Conservation (phyloP, 2,113 vertebrate genomes). For the Dissostichus mawsoni region DNA sequence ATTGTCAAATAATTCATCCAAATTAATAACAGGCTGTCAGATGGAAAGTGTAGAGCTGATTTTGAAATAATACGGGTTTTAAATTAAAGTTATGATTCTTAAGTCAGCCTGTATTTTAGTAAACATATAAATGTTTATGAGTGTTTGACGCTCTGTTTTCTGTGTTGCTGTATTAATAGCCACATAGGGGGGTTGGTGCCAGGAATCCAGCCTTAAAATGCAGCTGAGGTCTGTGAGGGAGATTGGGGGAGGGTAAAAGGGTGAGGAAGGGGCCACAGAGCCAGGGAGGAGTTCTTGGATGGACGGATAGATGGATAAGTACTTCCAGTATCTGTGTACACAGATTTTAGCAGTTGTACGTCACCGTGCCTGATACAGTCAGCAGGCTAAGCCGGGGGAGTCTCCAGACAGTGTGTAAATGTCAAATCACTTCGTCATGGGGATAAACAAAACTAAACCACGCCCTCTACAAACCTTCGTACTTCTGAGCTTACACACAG, state of each 20-base stretch:
- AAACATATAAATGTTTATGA: neutral
- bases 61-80: neutral
- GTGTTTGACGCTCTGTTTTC: slow-evolving; percentile 17
- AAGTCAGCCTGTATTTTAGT: neutral
- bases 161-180: slow-evolving; percentile 57
- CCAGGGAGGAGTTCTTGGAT: neutral
- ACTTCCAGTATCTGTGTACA: neutral
- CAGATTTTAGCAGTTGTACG: slow-evolving; percentile 9
- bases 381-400: slow-evolving; percentile 4
- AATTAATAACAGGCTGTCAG: neutral
- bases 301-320: slow-evolving; percentile 16
- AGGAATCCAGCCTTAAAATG: slow-evolving; percentile 60
- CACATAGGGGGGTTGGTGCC: slow-evolving; percentile 26
- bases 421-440: slow-evolving; percentile 44
- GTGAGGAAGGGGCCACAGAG: slow-evolving; percentile 44
- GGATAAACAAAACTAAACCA: neutral
- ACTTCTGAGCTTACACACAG: neutral
- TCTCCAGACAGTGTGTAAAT: slow-evolving; percentile 36
- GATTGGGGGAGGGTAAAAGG: slow-evolving; percentile 39
- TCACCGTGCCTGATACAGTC: neutral
- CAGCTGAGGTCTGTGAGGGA: slow-evolving; percentile 2
- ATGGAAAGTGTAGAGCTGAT: neutral
- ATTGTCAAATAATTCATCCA: neutral
- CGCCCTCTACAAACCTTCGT: neutral
- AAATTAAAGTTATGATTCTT: neutral